Conservation (phyloP, 2,888 invertebrate genomes). For the Macrophya alboannulata region DNA sequence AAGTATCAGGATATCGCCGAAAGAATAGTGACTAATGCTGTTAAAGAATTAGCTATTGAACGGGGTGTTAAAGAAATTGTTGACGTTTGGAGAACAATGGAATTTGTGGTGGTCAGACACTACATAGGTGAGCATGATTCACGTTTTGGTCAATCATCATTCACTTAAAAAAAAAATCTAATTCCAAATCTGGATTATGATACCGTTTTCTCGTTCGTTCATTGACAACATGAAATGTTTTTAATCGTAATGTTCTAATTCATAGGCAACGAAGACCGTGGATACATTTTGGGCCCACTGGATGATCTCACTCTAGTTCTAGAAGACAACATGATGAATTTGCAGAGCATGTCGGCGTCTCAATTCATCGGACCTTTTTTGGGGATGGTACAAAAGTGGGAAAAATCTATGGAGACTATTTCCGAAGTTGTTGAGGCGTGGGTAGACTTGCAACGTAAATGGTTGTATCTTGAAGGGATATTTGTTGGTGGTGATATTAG, state of each 20-base stretch:
- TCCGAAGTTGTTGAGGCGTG: constrained; percentile 95
- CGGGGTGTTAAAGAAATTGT: constrained; percentile 92
- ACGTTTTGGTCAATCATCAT: constrained; percentile 24
- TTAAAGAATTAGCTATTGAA: constrained; percentile 95
- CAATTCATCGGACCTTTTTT: constrained; percentile 96
- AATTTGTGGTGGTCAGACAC: constrained; percentile 86
- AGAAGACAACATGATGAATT: constrained; percentile 94
- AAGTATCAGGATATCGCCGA: constrained; percentile 93
- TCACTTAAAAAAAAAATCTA: background rate
- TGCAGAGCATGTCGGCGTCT: constrained; percentile 95
- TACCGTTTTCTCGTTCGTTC: background rate
- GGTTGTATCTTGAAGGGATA: constrained; percentile 96
- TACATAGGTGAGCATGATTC: constrained; percentile 80
- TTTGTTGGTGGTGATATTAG: constrained; percentile 95
- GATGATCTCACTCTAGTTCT: constrained; percentile 91
- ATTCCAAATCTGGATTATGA: background rate
- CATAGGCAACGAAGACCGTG: constrained; percentile 87
- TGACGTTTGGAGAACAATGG: constrained; percentile 87
- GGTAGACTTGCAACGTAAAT: constrained; percentile 93
- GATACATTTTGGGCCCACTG: constrained; percentile 90
- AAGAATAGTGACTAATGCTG: constrained; percentile 93
- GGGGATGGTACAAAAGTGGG: constrained; percentile 92
- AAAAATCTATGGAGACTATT: constrained; percentile 89
- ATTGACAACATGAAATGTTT: background rate
- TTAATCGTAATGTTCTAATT: constrained; percentile 1